A percentile compares a stretch with the other conserved stretches of the same genome.
phyloP scores from a whole-genome alignment of 2,797 vertebrate genomes.

The Phylloscopus collybita region DNA sequence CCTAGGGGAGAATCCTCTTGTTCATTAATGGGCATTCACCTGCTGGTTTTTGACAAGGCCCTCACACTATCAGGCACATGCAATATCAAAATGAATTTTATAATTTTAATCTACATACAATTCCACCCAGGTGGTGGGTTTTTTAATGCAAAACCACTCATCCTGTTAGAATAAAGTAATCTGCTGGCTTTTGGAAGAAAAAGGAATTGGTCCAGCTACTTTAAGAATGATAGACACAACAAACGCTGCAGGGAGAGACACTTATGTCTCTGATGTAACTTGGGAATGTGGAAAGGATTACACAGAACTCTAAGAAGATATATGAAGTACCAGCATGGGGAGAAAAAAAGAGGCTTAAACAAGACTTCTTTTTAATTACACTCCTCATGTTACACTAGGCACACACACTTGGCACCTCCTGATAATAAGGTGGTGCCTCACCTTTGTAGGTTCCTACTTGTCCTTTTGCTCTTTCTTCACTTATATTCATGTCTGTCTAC shows the following conservation, averaged over 20 bases:
- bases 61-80: not conserved
- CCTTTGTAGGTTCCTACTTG: not conserved
- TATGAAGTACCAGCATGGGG: not conserved
- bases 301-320: not conserved
- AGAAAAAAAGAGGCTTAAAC: not conserved
- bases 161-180: not conserved
- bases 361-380: not conserved
- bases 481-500: not conserved
- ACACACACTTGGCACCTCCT: not conserved
- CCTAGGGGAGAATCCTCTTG: not conserved
- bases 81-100: not conserved
- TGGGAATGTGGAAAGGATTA: not conserved
- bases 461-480: not conserved
- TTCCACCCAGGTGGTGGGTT: not conserved
- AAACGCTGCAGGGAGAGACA: not conserved
- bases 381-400: not conserved
- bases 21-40: not conserved
- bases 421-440: not conserved
- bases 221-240: not conserved
- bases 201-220: not conserved
- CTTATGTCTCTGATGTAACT: not conserved
- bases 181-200: not conserved
- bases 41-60: not conserved
- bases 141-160: not conserved
- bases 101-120: not conserved